phyloP scores from a whole-genome alignment of 2,113 vertebrate genomes.

The Tachysurus vachellii region DNA sequence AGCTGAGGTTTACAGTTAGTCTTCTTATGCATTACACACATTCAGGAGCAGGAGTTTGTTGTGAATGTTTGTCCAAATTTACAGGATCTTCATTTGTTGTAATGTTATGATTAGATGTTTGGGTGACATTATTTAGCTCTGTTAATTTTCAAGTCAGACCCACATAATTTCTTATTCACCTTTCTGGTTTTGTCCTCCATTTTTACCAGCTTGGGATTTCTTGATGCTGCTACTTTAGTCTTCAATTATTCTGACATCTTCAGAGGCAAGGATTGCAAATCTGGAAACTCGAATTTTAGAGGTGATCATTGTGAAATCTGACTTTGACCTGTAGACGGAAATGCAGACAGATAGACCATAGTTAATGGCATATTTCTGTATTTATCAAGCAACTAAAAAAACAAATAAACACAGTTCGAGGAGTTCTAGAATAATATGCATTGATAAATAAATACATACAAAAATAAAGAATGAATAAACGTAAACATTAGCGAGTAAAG shows the following conservation, averaged over 20 bases:
- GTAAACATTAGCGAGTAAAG: background rate
- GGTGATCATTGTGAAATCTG: conserved; percentile 59
- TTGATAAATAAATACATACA: too few species aligned
- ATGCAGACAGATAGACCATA: background rate
- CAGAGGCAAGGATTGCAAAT: conserved; percentile 56
- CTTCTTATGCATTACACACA: background rate
- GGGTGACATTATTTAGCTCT: background rate
- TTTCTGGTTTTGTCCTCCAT: conserved; percentile 54
- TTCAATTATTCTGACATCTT: conserved; percentile 56
- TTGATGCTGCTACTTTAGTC: conserved; percentile 60
- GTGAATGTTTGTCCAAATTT: too few species aligned
- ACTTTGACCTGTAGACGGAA: background rate
- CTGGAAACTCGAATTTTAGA: conserved; percentile 45
- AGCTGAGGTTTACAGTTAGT: background rate
- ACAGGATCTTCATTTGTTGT: background rate
- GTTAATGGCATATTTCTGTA: background rate
- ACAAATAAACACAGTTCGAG: background rate
- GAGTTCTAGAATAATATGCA: background rate
- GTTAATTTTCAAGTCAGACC: background rate
- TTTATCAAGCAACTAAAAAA: background rate
- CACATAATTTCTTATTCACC: conserved; percentile 57
- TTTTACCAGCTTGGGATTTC: conserved; percentile 58
- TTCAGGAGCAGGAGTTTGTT: background rate
- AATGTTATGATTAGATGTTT: background rate
- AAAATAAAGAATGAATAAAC: background rate